Evolutionary conservation across 2,797 vertebrate genomes (phyloP), one percentile per base, ranked within the genome.

Genomic region (Macropodus opercularis): DNA sequence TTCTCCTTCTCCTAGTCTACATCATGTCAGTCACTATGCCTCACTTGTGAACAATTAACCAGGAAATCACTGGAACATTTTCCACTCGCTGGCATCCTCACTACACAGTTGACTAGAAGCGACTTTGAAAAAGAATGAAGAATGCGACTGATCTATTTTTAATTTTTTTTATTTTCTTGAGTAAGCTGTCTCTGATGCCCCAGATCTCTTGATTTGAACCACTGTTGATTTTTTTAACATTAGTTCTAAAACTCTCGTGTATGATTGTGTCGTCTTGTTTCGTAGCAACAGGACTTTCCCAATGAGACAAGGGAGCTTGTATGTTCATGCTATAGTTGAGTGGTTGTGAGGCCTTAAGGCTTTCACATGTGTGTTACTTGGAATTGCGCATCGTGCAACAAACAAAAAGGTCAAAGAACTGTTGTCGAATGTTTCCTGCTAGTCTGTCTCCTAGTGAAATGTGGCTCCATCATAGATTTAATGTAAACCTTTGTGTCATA

Each of bases 211-310:
- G 13, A 36, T 17, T 15, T 14, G 42, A 36, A 29, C 9, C 0
- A 26, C 3, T 7, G 19, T n/a, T 56, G 43, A 15, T 47, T 43
- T 15, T 35, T 38, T 18, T 6, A 17, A 21, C 23, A 22, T 44
- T 39, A 39, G 18, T 7, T 2, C 22, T 15, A 29, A 15, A 8
- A 12, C 10, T 5, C 2, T 46, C 4, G 13, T 3, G 21, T 48
- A 35, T 50, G 41, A 42, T 31, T n/a, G 17, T 50, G 18, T 51
- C 35, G 31, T 22, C 24, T 39, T 15, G 63, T 80, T 63, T 71
- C 70, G 70, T 73, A 81, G 77, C 69, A 84, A 77, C 78, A 63
- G 21, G 23, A n/a, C 36, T 66, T 63, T 31, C 34, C 38, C 42
- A 48, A 31, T 41, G 18, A 52, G 64, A 63, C 14, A 51, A 43